Evolutionary conservation across 2,888 invertebrate species (phyloP).

Genomic region (Nomada lathburiana): DNA sequence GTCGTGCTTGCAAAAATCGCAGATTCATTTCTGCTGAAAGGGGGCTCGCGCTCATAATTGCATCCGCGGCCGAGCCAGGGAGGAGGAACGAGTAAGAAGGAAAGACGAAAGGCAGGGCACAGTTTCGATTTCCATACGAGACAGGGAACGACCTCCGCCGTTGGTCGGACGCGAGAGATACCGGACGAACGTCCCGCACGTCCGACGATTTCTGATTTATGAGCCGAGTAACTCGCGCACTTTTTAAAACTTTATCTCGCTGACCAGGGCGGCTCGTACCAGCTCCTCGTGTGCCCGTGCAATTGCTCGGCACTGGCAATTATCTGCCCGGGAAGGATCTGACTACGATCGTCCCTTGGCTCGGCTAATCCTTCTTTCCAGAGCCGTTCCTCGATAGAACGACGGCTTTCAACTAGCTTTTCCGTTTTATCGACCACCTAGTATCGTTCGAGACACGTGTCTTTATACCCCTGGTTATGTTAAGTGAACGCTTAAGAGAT

Average conservation of each 20-base stretch:
- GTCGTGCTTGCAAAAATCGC: conserved; percentile 50
- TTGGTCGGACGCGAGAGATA: conserved; percentile 49
- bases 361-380: not conserved
- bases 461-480: not conserved
- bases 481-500: not conserved
- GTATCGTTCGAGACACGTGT: not conserved
- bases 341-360: not conserved
- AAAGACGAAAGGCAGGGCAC: conserved; percentile 26
- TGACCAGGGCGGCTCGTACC: conserved; percentile 2
- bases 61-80: conserved; percentile 11
- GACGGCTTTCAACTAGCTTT: not conserved
- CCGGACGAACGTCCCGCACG: conserved; percentile 64
- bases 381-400: not conserved
- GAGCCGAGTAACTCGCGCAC: conserved; percentile 46
- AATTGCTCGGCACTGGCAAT: conserved; percentile 60
- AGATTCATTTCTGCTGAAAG: conserved; percentile 67
- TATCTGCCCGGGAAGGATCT: conserved; percentile 45
- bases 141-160: conserved; percentile 46
- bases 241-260: conserved; percentile 66
- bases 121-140: conserved; percentile 70
- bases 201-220: conserved; percentile 71
- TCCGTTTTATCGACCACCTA: conserved; percentile 14
- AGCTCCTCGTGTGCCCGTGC: conserved; percentile 42
- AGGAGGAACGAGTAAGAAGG: not conserved
- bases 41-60: conserved; percentile 61